These are phyloP conservation scores for Stenolophus ochropezus DNA, from an alignment of 2,888 invertebrate genomes.

Conservation along the genomic window DNA sequence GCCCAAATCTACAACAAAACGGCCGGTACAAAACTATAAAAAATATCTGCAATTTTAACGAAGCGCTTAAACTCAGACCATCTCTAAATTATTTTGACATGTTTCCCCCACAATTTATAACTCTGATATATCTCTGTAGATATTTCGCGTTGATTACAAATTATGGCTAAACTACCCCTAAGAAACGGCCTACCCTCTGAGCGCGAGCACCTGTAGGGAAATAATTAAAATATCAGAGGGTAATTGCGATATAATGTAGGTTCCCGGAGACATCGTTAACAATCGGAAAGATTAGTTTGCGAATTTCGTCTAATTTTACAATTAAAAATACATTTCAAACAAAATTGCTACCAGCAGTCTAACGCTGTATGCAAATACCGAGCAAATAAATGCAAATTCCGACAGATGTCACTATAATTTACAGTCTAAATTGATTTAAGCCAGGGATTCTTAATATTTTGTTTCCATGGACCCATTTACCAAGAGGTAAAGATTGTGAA, in stretches of 20 bases:
- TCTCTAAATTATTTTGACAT: slow-evolving; percentile 32
- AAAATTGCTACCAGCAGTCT: slow-evolving; percentile 31
- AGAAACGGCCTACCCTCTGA: not conserved
- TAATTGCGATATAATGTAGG: not conserved
- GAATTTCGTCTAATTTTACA: slow-evolving; percentile 20
- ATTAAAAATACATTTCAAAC: slow-evolving; percentile 27
- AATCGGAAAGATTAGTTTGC: not conserved
- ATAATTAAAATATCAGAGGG: not conserved
- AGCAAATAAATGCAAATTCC: not conserved
- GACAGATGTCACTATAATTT: not conserved
- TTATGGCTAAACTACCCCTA: slow-evolving; percentile 6
- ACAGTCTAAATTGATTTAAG: not conserved
- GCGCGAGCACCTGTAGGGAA: slow-evolving; percentile 2
- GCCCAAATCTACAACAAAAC: not conserved
- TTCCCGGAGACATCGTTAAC: not conserved
- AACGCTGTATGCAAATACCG: not conserved
- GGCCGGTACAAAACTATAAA: not conserved
- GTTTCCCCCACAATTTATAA: slow-evolving; percentile 32
- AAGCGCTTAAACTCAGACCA: slow-evolving; percentile 10
- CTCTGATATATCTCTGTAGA: slow-evolving; percentile 6
- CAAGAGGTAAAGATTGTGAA: no score
- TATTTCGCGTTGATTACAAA: slow-evolving; percentile 34
- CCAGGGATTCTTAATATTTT: no score
- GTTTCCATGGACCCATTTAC: no score
- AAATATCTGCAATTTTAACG: not conserved